These are phyloP conservation scores for Dasysyrphus tricinctus DNA, from an alignment of 2,888 invertebrate genomes.

Conservation along the genomic window DNA sequence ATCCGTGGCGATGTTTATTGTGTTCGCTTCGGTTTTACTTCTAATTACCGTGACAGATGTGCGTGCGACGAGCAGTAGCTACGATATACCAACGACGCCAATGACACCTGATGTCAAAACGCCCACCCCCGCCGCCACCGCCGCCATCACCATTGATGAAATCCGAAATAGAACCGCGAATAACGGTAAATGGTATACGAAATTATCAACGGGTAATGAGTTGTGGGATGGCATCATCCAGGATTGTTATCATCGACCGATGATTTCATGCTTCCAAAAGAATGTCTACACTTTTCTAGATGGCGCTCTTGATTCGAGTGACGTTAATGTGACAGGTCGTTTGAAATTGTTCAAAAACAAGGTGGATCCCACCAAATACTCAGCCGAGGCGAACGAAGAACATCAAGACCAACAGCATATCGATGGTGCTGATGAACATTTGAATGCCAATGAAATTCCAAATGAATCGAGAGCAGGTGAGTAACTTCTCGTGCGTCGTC, in stretches of 20 bases:
- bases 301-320: slow-evolving; percentile 86
- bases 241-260: slow-evolving; percentile 88
- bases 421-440: slow-evolving; percentile 76
- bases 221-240: slow-evolving; percentile 90
- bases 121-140: neutral
- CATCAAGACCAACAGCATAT: slow-evolving; percentile 76
- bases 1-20: slow-evolving; percentile 52
- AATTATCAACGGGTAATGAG: slow-evolving; percentile 85
- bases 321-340: slow-evolving; percentile 88
- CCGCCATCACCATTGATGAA: neutral
- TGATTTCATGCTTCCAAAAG: slow-evolving; percentile 90
- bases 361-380: slow-evolving; percentile 86
- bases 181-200: slow-evolving; percentile 78
- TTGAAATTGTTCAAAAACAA: slow-evolving; percentile 87
- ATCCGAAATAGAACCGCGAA: slow-evolving; percentile 49
- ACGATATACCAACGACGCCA: slow-evolving; percentile 47
- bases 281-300: slow-evolving; percentile 90
- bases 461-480: slow-evolving; percentile 79
- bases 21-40: slow-evolving; percentile 59
- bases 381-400: slow-evolving; percentile 84
- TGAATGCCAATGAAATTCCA: slow-evolving; percentile 78
- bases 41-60: slow-evolving; percentile 51
- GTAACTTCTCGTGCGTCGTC: slow-evolving; percentile 13
- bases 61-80: slow-evolving; percentile 36
- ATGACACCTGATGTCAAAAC: slow-evolving; percentile 41